phyloP scores from a whole-genome alignment of 1,140 invertebrate genomes.

The Charaxes varanes region DNA sequence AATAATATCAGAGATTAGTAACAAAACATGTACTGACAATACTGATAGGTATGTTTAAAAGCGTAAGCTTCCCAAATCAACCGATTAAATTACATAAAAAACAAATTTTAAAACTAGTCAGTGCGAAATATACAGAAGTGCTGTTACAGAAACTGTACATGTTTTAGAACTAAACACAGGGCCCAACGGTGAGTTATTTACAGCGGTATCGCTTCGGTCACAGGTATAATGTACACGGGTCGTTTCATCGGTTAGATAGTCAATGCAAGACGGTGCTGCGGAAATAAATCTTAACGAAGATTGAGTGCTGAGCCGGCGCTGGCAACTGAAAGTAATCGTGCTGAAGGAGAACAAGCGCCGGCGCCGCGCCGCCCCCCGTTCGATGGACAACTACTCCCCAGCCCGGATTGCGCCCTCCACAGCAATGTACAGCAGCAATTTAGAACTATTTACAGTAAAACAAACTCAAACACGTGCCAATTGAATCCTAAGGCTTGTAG shows the following conservation, averaged over 20 bases:
- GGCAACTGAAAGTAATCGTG: conserved; percentile 75
- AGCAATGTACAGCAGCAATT: conserved; percentile 72
- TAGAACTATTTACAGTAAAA: conserved; percentile 72
- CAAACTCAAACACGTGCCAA: conserved; percentile 68
- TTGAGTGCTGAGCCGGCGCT: conserved; percentile 67
- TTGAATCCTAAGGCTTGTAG: conserved; percentile 72
- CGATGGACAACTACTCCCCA: conserved; percentile 74
- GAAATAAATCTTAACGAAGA: conserved; percentile 73
- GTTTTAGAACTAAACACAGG: conserved; percentile 76
- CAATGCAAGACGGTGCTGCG: conserved; percentile 74
- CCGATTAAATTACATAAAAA: conserved; percentile 67
- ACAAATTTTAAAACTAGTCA: conserved; percentile 70
- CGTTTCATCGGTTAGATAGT: conserved; percentile 68
- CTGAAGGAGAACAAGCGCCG: conserved; percentile 74
- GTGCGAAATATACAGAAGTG: conserved; percentile 75
- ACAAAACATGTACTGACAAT: conserved; percentile 76
- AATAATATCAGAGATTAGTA: conserved; percentile 70
- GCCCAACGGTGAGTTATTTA: conserved; percentile 74
- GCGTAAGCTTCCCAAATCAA: conserved; percentile 73
- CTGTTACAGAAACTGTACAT: conserved; percentile 75
- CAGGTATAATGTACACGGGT: conserved; percentile 71
- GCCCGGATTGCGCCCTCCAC: conserved; percentile 67
- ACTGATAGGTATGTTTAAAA: conserved; percentile 72
- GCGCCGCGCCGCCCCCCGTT: conserved; percentile 43
- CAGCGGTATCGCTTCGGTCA: conserved; percentile 68